Evolutionary conservation across 2,888 invertebrate genomes (phyloP).

Genomic region (Eilema sororculum): DNA sequence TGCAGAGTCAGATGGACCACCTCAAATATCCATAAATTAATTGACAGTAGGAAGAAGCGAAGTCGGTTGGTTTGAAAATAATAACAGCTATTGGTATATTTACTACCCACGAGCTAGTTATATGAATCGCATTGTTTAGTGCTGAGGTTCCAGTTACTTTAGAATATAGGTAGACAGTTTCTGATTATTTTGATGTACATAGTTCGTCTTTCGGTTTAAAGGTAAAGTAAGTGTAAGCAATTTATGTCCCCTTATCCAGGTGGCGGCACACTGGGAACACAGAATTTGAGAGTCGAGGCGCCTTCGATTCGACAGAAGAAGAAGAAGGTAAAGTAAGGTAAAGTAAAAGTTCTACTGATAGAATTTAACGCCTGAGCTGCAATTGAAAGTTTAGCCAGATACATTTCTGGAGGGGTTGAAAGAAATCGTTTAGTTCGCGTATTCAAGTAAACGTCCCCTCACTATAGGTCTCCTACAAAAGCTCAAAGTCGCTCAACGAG

Average conservation of each 20-base stretch:
- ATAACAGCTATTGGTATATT: constrained; percentile 3
- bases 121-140: background rate
- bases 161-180: background rate
- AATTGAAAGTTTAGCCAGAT: background rate
- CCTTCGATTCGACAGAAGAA: too few relatives aligned
- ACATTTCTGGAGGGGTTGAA: too few relatives aligned
- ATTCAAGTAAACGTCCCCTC: background rate
- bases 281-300: too few relatives aligned
- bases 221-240: too few relatives aligned
- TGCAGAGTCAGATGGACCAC: background rate
- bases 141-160: background rate
- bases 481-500: too few relatives aligned
- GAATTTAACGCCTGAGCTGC: background rate
- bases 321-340: too few relatives aligned
- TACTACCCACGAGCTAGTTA: background rate
- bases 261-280: too few relatives aligned
- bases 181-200: background rate
- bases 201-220: too few relatives aligned
- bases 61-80: constrained; percentile 1
- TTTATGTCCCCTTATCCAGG: too few relatives aligned
- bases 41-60: background rate
- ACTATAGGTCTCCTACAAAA: too few relatives aligned
- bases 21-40: constrained; percentile 2
- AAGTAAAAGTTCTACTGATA: too few relatives aligned
- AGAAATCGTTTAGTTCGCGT: background rate